These are phyloP conservation scores for Phengaris arion DNA, from an alignment of 2,888 invertebrate species.

Conservation along the genomic window DNA sequence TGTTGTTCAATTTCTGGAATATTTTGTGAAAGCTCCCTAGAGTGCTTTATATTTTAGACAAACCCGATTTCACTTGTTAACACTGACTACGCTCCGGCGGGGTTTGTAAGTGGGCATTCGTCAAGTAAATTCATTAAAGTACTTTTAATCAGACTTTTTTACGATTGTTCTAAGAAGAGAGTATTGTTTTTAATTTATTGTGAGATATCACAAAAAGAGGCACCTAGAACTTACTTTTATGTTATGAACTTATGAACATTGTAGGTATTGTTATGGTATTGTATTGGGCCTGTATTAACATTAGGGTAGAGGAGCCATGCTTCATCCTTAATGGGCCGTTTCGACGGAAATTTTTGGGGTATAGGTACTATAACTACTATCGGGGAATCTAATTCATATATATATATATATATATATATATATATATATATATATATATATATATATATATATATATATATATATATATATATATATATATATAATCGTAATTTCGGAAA, in stretches of 20 bases:
- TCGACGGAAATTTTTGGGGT: background rate
- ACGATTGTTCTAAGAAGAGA: background rate
- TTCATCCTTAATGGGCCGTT: slow-evolving; percentile 14
- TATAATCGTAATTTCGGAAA: too few relatives aligned
- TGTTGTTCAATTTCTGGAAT: background rate
- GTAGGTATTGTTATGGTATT: background rate
- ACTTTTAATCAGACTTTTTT: slow-evolving; percentile 24
- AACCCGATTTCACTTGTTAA: slow-evolving; percentile 25
- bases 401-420: too few relatives aligned
- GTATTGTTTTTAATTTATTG: background rate
- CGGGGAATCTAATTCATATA: too few relatives aligned
- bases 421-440: too few relatives aligned
- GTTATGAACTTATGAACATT: background rate
- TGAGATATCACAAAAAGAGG: background rate
- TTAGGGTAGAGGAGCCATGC: background rate
- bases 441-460: too few relatives aligned
- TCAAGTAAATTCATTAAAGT: slow-evolving; percentile 20
- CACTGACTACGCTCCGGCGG: slow-evolving; percentile 1
- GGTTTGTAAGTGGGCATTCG: slow-evolving; percentile 19
- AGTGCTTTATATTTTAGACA: slow-evolving; percentile 18
- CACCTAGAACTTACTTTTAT: background rate
- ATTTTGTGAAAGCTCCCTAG: background rate
- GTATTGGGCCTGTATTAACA: background rate
- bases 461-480: too few relatives aligned
- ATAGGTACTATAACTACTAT: background rate